Evolutionary conservation across 2,113 vertebrate genomes (phyloP), one percentile per base, ranked within the genome.

Genomic region (Marcusenius ussheri): DNA sequence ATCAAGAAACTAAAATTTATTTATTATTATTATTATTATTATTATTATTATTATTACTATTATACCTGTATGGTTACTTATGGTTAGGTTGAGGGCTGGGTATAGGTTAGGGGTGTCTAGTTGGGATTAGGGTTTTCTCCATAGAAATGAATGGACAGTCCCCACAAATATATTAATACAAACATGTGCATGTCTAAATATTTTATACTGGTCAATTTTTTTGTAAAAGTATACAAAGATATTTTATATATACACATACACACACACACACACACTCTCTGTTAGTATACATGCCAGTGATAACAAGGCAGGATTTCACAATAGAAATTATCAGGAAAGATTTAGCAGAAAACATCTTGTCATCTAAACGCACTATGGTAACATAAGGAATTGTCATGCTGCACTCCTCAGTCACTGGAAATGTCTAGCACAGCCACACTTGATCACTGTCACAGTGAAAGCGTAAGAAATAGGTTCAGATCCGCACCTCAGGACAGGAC

Each of bases 381-480:
- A 93, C 94, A 93, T 96, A 95, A 96, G 95, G 94, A 95, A 96
- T 96, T 93, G 93, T 95, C 91, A 94, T 92, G 89, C 93, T 92
- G 93, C 93, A 96, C 86, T 94, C 92, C 91, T 96, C 90, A 92
- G 94, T 96, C 95, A 96, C 95, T 93, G 92, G 90, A 90, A 11
- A 92, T 95, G 90, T 95, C 95, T 95, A 46, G 89, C 92, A 95
- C 94, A 93, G 93, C 92, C 93, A 93, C 89, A 95, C 92, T 96
- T 96, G 95, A 95, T 96, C 94, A 96, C 92, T 96, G 95, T 95
- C 83, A 47, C 9, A 93, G 91, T 92, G 93, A 95, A 93, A 95
- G 89, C 93, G 88, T 94, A 93, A 93, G 92, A 47, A 91, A 93
- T 93, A 46, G 35, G 86, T 42, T 50, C 13, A 47, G 27, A 66